These are phyloP conservation scores for Apus apus DNA, from an alignment of 2,113 vertebrate genomes.

Conservation along the genomic window DNA sequence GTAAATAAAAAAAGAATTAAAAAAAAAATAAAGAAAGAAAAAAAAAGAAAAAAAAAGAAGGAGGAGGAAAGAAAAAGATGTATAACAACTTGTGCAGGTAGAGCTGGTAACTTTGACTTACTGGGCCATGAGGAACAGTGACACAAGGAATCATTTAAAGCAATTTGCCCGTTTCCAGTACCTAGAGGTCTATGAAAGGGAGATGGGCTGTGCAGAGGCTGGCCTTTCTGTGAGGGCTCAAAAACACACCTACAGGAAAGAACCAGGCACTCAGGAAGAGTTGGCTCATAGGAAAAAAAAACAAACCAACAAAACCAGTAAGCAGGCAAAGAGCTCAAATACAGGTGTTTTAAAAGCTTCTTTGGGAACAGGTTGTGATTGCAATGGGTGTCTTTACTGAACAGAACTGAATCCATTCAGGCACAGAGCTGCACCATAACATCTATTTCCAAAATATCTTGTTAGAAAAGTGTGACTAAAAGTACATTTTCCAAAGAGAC, in stretches of 20 bases:
- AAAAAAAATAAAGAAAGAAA: background rate
- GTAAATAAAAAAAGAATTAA: background rate
- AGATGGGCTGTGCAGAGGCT: background rate
- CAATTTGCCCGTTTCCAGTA: background rate
- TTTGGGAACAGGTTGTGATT: background rate
- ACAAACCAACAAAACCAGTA: accelerated
- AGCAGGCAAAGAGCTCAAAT: background rate
- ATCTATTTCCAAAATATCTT: background rate
- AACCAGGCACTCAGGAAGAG: background rate
- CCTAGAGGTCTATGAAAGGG: background rate
- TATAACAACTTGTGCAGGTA: background rate
- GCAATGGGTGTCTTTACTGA: background rate
- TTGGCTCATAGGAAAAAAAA: accelerated
- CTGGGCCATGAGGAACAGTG: background rate
- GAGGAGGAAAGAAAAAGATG: background rate
- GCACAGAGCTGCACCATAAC: background rate
- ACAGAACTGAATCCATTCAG: background rate
- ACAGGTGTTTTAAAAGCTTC: background rate
- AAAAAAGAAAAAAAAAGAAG: background rate
- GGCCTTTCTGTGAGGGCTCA: background rate
- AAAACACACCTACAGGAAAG: background rate
- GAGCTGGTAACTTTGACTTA: background rate
- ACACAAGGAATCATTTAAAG: background rate
- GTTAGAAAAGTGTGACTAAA: background rate
- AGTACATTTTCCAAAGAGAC: background rate